Percentiles rank a stretch among this genome's conserved stretches.
These are phyloP conservation scores for Cynocephalus volans DNA, from an alignment of 2,113 vertebrate species.

Conservation along the genomic window DNA sequence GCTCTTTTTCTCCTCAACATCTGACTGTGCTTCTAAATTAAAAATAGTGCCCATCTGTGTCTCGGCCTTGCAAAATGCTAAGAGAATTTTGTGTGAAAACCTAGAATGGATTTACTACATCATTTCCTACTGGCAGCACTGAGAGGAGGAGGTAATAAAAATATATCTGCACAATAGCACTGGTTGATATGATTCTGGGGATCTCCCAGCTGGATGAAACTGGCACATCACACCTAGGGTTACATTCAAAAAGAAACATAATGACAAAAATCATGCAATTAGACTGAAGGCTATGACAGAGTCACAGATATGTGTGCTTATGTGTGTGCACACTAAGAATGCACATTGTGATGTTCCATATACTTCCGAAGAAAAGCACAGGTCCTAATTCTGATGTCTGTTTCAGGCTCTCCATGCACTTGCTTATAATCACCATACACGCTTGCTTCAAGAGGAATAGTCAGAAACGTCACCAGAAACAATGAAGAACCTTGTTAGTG, in stretches of 20 bases:
- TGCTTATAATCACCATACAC: background rate
- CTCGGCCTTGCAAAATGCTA: constrained; percentile 62
- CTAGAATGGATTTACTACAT: constrained; percentile 68
- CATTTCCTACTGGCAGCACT: constrained; percentile 49
- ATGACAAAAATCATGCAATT: background rate
- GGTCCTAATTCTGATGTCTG: background rate
- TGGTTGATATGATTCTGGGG: constrained; percentile 5
- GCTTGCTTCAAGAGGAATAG: background rate
- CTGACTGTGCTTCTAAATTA: constrained; percentile 72
- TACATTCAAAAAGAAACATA: background rate
- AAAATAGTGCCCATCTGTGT: constrained; percentile 74
- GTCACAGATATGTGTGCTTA: background rate
- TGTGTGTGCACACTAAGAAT: background rate
- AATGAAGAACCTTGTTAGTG: background rate
- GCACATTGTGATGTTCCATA: background rate
- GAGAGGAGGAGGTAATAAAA: constrained; percentile 53
- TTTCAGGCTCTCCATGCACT: background rate
- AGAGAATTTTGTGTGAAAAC: constrained; percentile 62
- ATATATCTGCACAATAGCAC: background rate
- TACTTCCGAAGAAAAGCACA: background rate
- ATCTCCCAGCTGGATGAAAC: constrained; percentile 28
- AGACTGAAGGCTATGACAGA: background rate
- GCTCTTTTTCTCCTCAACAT: constrained; percentile 37
- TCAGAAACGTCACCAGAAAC: background rate
- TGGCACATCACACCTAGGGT: background rate